Evolutionary conservation across 2,113 vertebrate genomes (phyloP).

Genomic region (Daboia siamensis): DNA sequence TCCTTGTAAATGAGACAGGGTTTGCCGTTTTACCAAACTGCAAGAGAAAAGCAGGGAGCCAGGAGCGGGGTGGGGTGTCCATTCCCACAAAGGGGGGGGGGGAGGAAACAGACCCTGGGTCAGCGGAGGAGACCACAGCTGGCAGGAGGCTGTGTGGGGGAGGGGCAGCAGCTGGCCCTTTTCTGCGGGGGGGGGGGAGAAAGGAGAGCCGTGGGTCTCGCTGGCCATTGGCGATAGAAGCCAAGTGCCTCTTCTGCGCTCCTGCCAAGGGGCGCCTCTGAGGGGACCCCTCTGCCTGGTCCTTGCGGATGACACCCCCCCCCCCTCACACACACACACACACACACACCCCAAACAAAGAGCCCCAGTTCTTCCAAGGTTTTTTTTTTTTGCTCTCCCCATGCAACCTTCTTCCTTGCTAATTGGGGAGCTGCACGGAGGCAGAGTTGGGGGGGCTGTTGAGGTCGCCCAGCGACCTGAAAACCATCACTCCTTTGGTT

Average conservation of each 20-base stretch:
- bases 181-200: accelerated
- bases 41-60: not conserved
- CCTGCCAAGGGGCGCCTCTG: not conserved
- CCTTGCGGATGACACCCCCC: not conserved
- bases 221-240: not conserved
- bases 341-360: not conserved
- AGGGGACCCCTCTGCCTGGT: not conserved
- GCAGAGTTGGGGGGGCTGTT: not conserved
- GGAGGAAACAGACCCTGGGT: not conserved
- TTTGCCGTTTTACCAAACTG: slow-evolving; percentile 21
- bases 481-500: not conserved
- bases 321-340: not conserved
- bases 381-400: not conserved
- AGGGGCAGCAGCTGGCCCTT: not conserved
- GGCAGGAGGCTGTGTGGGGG: not conserved
- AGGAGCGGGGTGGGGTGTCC: not conserved
- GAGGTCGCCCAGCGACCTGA: not conserved
- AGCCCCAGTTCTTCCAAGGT: not conserved
- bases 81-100: not conserved
- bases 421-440: not conserved
- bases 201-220: not conserved
- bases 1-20: slow-evolving; percentile 10
- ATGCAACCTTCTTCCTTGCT: not conserved
- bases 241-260: not conserved
- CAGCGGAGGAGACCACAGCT: not conserved